Percentiles rank a stretch among this genome's conserved stretches.
phyloP scores from a whole-genome alignment of 2,888 invertebrate genomes.

The Leptarthrus brevirostris region DNA sequence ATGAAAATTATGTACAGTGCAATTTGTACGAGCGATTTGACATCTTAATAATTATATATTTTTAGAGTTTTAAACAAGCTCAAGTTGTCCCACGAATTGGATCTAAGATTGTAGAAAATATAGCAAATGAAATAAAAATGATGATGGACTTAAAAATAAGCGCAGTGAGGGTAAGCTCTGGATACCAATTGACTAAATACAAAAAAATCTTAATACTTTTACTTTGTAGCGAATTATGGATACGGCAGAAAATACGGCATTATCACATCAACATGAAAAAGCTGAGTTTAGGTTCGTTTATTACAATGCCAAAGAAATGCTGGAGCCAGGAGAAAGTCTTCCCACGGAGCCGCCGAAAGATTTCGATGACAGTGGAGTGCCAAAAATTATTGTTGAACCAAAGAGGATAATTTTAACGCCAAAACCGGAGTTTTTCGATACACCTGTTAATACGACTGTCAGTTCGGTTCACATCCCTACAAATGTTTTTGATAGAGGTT shows the following conservation, averaged over 20 bases:
- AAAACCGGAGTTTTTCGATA: constrained; percentile 82
- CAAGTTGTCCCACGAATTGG: constrained; percentile 82
- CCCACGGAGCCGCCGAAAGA: constrained; percentile 69
- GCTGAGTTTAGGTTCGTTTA: constrained; percentile 74
- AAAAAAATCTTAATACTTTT: background rate
- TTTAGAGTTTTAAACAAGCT: constrained; percentile 82
- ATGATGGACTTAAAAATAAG: constrained; percentile 92
- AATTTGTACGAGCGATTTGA: background rate
- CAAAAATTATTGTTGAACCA: constrained; percentile 70
- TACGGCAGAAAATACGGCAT: constrained; percentile 85
- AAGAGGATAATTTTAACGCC: constrained; percentile 75
- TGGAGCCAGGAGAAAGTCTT: constrained; percentile 70
- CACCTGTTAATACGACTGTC: constrained; percentile 79
- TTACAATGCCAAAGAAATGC: constrained; percentile 78
- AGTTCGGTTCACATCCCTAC: constrained; percentile 96
- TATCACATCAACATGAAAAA: constrained; percentile 70
- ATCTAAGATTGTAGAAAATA: constrained; percentile 80
- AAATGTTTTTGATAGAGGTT: constrained; percentile 89
- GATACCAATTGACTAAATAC: background rate
- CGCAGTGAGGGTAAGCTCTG: constrained; percentile 76
- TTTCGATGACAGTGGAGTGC: constrained; percentile 70
- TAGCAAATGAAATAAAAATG: constrained; percentile 84
- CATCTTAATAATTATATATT: constrained; percentile 54
- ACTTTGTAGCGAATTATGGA: constrained; percentile 81
- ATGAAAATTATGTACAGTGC: too few species aligned